phyloP scores from a whole-genome alignment of 2,797 vertebrate species.

The Monodelphis domestica region DNA sequence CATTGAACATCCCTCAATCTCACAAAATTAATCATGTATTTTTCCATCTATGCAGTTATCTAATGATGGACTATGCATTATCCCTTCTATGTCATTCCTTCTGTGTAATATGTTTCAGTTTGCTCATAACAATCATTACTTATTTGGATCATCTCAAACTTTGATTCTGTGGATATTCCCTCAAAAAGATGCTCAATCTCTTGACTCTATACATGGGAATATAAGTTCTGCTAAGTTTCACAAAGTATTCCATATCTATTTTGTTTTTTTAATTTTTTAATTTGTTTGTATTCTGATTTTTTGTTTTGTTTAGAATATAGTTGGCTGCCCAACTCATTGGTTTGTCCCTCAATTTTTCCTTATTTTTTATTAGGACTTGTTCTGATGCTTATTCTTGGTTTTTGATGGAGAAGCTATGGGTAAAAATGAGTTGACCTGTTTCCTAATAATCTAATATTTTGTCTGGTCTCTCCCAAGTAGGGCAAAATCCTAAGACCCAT shows the following conservation, averaged over 20 bases:
- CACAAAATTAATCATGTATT: not conserved
- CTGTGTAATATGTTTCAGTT: not conserved
- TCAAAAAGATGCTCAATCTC: not conserved
- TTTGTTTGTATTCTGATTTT: not conserved
- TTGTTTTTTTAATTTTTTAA: not conserved
- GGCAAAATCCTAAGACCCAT: not conserved
- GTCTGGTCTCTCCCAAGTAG: not conserved
- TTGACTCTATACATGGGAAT: not conserved
- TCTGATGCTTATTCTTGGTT: not conserved
- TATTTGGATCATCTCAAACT: not conserved
- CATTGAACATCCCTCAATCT: not conserved
- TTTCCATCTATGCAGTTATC: not conserved
- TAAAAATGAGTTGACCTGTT: not conserved
- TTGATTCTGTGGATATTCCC: not conserved
- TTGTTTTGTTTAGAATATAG: not conserved
- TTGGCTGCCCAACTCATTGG: not conserved
- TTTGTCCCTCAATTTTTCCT: not conserved
- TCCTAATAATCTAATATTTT: not conserved
- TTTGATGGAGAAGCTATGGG: not conserved
- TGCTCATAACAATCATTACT: not conserved
- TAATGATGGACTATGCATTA: not conserved
- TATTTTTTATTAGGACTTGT: not conserved
- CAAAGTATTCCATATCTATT: not conserved
- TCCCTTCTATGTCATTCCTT: not conserved
- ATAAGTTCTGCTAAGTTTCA: not conserved